Base-by-base conservation (phyloP, 2,797 vertebrate species). In the Rhynchotus rufescens region DNA sequence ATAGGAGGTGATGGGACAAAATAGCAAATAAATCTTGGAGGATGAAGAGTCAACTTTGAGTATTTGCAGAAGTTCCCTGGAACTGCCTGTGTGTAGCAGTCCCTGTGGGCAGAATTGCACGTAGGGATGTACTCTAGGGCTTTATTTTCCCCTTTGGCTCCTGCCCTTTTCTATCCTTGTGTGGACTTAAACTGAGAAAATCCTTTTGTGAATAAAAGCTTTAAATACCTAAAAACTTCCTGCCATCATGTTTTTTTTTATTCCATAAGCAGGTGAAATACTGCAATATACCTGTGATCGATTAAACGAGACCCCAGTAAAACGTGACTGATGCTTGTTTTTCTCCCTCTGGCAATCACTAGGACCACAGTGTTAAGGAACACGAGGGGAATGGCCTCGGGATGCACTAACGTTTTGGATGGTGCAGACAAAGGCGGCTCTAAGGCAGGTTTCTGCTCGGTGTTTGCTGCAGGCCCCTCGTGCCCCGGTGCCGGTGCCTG, bases 341-440 rank as follows among this genome's bases (percentile, higher is more conserved):
- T 86, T 95, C 79, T 96, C 79, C n/a, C n/a, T 95, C 80, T 77
- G 95, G 26, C 61, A 42, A 82, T 93, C 68, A 77, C 59, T 90
- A 98, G 98, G 97, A 97, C n/a, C 96, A 95, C 86, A 90, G 88
- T 61, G 73, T 97, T 65, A 96, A 96, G 96, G 97, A 97, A 74
- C 97, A 95, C 66, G 94, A 95, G 97, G 97, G 97, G 84, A 93
- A 96, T 94, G 97, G n/a, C 97, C 95, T 96, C 97, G 68, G 97
- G 97, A 96, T 67, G 97, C 5, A 1, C 95, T 93, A 76, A 95
- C 95, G 91, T 97, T 94, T 98, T 98, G 97, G 98, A 98, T 90
- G 97, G 98, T 89, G 96, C 97, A 96, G 97, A 98, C 95, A 97
- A 97, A 97, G 97, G 73, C 97, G 97, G 98, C 94, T 98, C 97